Conservation (phyloP, 2,888 invertebrate genomes). For the Mayetiola destructor region DNA sequence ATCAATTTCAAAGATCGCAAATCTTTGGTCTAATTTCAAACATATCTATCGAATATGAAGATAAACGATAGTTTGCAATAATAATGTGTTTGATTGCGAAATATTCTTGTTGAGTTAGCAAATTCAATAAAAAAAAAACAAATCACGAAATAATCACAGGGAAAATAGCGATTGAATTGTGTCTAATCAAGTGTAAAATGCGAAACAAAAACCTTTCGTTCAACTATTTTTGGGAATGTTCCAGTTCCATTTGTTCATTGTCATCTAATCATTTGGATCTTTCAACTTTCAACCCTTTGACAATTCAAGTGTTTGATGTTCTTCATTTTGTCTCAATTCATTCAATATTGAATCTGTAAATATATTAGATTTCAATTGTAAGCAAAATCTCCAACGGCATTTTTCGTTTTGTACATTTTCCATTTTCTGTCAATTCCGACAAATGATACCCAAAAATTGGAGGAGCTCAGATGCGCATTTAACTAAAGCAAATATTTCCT, state of each 20-base stretch:
- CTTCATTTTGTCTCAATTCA: too few relatives aligned
- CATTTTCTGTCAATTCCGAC: not conserved
- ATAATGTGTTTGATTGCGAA: too few relatives aligned
- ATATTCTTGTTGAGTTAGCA: too few relatives aligned
- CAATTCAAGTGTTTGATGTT: slow-evolving; percentile 11
- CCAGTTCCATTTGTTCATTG: not conserved
- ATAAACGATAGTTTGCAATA: too few relatives aligned
- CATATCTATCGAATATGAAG: too few relatives aligned
- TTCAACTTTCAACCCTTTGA: slow-evolving; percentile 8
- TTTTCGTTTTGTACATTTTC: not conserved
- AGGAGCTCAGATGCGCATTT: not conserved
- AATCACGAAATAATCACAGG: too few relatives aligned
- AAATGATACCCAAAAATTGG: too few relatives aligned
- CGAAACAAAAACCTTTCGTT: slow-evolving; percentile 2
- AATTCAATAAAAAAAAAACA: too few relatives aligned
- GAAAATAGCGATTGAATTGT: too few relatives aligned
- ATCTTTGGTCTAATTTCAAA: too few relatives aligned
- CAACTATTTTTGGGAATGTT: too few relatives aligned
- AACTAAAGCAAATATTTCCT: slow-evolving; percentile 7
- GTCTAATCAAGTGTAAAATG: slow-evolving; percentile 2
- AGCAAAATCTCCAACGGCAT: not conserved
- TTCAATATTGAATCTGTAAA: not conserved
- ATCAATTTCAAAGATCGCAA: too few relatives aligned
- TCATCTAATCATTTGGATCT: not conserved
- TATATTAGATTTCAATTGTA: not conserved